A percentile compares a stretch with the other conserved stretches of the same genome.
Conservation (phyloP, 2,113 vertebrate genomes). For the Callionymus lyra region DNA sequence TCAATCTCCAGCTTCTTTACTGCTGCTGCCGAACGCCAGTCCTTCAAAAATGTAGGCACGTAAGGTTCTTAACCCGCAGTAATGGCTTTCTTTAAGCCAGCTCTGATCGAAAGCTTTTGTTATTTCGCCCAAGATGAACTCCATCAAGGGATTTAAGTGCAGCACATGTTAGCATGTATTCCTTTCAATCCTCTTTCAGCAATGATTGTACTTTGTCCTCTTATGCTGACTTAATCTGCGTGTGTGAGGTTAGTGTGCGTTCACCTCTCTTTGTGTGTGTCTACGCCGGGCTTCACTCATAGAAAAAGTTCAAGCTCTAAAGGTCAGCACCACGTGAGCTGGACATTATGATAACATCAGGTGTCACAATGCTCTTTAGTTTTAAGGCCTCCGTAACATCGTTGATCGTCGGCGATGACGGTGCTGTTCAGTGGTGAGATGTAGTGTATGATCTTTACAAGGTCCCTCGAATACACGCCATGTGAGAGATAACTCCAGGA, state of each 20-base stretch:
- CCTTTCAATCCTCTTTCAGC: constrained; percentile 47
- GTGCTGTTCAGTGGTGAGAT: constrained; percentile 14
- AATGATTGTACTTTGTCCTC: constrained; percentile 28
- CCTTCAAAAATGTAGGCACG: too few relatives aligned
- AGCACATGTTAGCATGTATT: constrained; percentile 35
- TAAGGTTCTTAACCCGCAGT: constrained; percentile 3
- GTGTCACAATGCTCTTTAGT: constrained; percentile 31
- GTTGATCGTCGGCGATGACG: constrained; percentile 16
- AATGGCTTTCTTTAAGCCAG: constrained; percentile 44
- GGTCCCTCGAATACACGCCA: constrained; percentile 22
- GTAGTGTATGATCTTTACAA: constrained; percentile 46
- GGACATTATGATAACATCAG: constrained; percentile 11
- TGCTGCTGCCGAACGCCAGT: constrained; percentile 11
- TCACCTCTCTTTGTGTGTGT: constrained; percentile 23
- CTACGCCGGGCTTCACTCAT: constrained; percentile 8
- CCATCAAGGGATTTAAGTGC: constrained; percentile 51
- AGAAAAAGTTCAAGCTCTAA: constrained; percentile 22
- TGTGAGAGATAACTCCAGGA: constrained; percentile 48
- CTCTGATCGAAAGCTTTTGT: constrained; percentile 53
- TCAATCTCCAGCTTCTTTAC: constrained; percentile 1
- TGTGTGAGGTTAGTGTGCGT: constrained; percentile 14
- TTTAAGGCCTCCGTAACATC: constrained; percentile 1
- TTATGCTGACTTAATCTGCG: constrained; percentile 39
- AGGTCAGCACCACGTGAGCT: constrained; percentile 24
- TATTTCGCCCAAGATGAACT: constrained; percentile 35